phyloP scores from a whole-genome alignment of 23 tunicate species.

The Trididemnum clinides region DNA sequence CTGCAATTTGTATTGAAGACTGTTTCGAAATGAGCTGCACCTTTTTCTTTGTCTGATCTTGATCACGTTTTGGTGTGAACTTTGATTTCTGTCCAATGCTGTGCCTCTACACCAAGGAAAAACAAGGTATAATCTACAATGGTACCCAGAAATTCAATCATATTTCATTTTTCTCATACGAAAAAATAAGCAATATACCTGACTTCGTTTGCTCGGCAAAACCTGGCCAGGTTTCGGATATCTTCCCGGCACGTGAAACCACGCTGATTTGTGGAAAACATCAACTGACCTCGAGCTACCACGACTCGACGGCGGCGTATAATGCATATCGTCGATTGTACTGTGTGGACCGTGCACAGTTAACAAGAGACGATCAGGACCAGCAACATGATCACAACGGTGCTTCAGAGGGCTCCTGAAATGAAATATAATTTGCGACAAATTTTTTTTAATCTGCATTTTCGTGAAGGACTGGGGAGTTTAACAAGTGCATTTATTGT shows the following conservation, averaged over 20 bases:
- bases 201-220: constrained; percentile 67
- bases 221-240: constrained; percentile 66
- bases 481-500: too few relatives aligned
- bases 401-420: not conserved
- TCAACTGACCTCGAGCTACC: constrained; percentile 9
- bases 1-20: too few relatives aligned
- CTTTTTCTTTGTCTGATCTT: too few relatives aligned
- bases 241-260: constrained; percentile 86
- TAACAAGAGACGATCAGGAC: constrained; percentile 36
- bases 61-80: too few relatives aligned
- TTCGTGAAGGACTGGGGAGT: not conserved
- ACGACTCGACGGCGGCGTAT: constrained; percentile 24
- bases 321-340: constrained; percentile 27
- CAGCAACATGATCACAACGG: constrained; percentile 32
- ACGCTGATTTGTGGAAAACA: constrained; percentile 62
- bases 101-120: too few relatives aligned
- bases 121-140: too few relatives aligned
- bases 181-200: too few relatives aligned
- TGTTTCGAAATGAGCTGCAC: too few relatives aligned
- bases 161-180: not conserved
- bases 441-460: too few relatives aligned
- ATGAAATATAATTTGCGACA: too few relatives aligned
- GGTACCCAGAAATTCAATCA: too few relatives aligned
- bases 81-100: too few relatives aligned
- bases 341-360: constrained; percentile 78